These are phyloP conservation scores for Gryllus longicercus DNA, from an alignment of 2,888 invertebrate genomes.

Conservation along the genomic window DNA sequence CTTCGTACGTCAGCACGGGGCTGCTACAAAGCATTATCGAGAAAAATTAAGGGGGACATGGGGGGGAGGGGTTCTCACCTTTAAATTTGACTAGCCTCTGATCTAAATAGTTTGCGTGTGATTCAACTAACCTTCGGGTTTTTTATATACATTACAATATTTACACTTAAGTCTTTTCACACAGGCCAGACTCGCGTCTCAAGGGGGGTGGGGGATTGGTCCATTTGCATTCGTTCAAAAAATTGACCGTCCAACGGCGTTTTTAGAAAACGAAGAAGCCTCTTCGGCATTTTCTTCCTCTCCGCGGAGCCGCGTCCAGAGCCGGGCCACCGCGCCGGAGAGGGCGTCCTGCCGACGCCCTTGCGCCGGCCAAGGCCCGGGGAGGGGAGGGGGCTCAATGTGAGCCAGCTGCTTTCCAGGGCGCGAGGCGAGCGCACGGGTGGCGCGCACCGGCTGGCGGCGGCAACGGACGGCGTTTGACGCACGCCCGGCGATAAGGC, in stretches of 20 bases:
- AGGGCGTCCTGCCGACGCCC: not conserved
- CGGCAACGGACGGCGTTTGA: too few relatives aligned
- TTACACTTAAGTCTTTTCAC: not conserved
- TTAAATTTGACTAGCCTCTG: not conserved
- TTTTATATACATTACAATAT: not conserved
- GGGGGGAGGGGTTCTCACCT: not conserved
- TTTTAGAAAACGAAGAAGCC: not conserved
- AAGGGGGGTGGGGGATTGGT: not conserved
- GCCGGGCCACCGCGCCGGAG: not conserved
- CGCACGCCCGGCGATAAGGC: too few relatives aligned
- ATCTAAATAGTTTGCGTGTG: not conserved
- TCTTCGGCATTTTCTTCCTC: not conserved
- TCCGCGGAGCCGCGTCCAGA: too few relatives aligned
- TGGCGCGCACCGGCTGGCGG: too few relatives aligned
- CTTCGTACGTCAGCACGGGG: not conserved
- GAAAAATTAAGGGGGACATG: not conserved
- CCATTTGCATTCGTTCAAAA: not conserved
- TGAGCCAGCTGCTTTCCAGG: conserved; percentile 5
- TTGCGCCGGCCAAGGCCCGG: not conserved
- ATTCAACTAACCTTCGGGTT: not conserved
- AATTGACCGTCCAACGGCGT: not conserved
- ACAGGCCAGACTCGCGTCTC: not conserved
- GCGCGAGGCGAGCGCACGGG: too few relatives aligned
- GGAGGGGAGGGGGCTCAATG: not conserved
- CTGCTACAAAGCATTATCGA: not conserved